These are phyloP conservation scores for Tupaia tana DNA, from an alignment of 2,113 vertebrate genomes.

Conservation along the genomic window DNA sequence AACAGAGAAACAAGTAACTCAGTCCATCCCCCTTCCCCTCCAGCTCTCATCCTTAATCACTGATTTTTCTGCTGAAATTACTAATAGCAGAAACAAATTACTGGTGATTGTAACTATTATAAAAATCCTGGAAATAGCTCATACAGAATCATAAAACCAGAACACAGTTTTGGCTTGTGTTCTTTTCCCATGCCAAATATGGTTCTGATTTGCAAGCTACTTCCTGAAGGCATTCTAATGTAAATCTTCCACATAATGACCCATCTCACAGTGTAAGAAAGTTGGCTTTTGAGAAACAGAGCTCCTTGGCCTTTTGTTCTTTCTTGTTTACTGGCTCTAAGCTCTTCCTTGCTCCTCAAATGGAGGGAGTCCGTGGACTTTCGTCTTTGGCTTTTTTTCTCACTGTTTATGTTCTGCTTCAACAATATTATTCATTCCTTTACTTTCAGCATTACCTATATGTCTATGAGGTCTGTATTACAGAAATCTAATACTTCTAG, in stretches of 20 bases:
- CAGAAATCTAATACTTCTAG: background rate
- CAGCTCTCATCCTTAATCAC: background rate
- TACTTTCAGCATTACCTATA: background rate
- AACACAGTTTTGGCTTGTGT: background rate
- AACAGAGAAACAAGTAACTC: background rate
- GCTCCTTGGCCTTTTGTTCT: background rate
- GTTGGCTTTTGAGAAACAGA: background rate
- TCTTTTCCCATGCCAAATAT: background rate
- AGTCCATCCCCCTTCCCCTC: background rate
- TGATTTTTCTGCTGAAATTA: background rate
- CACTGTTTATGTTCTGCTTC: background rate
- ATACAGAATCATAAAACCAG: background rate
- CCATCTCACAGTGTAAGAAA: background rate
- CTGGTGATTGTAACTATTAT: background rate
- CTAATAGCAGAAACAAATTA: slow-evolving; percentile 15
- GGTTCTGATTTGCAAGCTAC: background rate
- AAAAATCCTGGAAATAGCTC: background rate
- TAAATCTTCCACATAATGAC: background rate
- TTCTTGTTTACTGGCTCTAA: background rate
- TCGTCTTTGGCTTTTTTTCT: background rate
- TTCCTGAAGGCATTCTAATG: background rate
- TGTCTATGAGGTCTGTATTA: background rate
- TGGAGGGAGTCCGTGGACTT: background rate
- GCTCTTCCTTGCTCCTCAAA: background rate
- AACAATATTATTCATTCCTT: background rate